Percentiles rank a stretch among this genome's conserved stretches.
Evolutionary conservation across 2,888 invertebrate species (phyloP).

Genomic region (Capitulum mitella): DNA sequence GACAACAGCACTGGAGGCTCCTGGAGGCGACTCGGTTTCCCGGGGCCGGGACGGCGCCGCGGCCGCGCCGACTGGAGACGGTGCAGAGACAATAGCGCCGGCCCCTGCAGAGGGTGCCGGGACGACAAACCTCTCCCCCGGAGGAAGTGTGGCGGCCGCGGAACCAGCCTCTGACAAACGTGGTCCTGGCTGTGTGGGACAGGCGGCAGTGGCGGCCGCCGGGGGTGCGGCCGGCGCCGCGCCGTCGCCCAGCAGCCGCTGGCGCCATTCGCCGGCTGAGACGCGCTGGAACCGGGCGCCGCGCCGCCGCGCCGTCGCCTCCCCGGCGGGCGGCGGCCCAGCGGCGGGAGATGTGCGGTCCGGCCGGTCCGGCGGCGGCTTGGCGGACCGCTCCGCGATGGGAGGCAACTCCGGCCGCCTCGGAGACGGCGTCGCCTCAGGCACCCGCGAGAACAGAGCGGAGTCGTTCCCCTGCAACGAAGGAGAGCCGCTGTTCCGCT

Average conservation of each 20-base stretch:
- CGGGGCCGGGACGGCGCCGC: no score
- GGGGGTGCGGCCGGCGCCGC: not conserved
- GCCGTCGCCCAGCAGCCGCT: not conserved
- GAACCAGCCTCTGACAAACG: no score
- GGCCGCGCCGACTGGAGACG: no score
- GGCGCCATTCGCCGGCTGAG: not conserved
- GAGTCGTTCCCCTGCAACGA: no score
- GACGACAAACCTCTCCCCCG: no score
- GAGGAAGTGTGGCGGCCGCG: no score
- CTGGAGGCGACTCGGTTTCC: no score
- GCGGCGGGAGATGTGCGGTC: not conserved
- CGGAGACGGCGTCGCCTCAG: not conserved
- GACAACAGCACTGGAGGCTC: no score
- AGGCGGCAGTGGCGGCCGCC: no score
- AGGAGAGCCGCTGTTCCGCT: not conserved
- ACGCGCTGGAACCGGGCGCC: not conserved
- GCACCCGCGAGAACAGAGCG: not conserved
- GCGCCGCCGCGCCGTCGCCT: not conserved
- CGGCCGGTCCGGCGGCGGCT: not conserved
- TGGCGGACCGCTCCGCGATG: not conserved
- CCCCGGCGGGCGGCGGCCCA: not conserved
- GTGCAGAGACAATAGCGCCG: no score
- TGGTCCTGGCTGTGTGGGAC: no score
- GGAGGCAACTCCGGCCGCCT: not conserved
- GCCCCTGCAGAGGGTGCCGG: no score